A percentile compares a stretch with the other conserved stretches of the same genome.
These are phyloP conservation scores for Pissodes strobi DNA, from an alignment of 1,140 invertebrate species.

Conservation along the genomic window DNA sequence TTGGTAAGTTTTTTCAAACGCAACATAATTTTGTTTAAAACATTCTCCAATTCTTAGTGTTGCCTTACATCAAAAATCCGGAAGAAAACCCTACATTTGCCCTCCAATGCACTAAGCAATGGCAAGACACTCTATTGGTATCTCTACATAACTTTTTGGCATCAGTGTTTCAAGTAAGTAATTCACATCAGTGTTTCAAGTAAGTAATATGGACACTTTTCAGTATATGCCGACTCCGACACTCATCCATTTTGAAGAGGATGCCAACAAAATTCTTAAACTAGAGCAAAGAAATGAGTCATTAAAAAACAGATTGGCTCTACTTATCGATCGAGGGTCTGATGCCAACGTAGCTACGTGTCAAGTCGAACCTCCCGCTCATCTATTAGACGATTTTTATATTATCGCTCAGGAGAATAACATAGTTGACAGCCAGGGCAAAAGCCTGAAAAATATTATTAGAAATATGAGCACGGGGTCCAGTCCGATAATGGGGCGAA, in stretches of 20 bases:
- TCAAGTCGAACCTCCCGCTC: conserved; percentile 68
- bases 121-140: conserved; percentile 93
- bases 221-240: conserved; percentile 82
- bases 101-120: conserved; percentile 88
- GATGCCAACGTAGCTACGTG: conserved; percentile 64
- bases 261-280: conserved; percentile 75
- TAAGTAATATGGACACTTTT: conserved; percentile 42
- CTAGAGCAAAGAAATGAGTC: conserved; percentile 83
- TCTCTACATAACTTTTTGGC: conserved; percentile 93
- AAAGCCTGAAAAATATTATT: conserved; percentile 75
- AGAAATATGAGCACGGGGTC: conserved; percentile 77
- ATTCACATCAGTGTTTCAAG: conserved; percentile 12
- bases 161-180: conserved; percentile 77
- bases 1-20: conserved; percentile 78
- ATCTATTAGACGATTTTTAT: conserved; percentile 90
- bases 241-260: conserved; percentile 83
- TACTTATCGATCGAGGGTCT: conserved; percentile 55
- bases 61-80: conserved; percentile 89
- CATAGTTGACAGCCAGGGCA: conserved; percentile 64
- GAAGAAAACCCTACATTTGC: conserved; percentile 88
- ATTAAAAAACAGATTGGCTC: conserved; percentile 63
- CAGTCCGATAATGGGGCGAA: conserved; percentile 77
- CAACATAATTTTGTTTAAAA: too few species aligned
- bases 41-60: conserved; percentile 67
- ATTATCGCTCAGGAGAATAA: conserved; percentile 80